These are phyloP conservation scores for Oscarella lobularis DNA, from an alignment of 37 sponge, comb jelly and placozoan genomes.

Conservation along the genomic window DNA sequence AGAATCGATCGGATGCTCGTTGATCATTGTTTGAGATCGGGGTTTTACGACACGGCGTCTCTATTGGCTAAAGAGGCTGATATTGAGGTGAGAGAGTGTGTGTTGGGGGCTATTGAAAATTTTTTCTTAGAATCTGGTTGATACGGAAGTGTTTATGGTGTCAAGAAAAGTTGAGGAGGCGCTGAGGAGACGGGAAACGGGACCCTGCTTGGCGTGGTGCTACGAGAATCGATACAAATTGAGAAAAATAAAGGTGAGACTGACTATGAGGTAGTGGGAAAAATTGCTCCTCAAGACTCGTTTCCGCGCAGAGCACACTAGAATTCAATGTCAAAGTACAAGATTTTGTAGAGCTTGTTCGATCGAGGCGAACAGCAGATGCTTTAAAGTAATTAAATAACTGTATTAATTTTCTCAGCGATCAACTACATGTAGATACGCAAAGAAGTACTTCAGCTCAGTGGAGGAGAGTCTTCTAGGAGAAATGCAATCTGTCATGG, in stretches of 20 bases:
- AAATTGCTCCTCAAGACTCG: neutral
- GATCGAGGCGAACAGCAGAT: neutral
- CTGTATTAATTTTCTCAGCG: no score
- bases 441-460: constrained; percentile 53
- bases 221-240: constrained; percentile 84
- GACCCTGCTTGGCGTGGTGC: constrained; percentile 86
- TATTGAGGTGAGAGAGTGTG: constrained; percentile 53
- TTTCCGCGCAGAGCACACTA: constrained; percentile 49
- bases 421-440: constrained; percentile 64
- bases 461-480: constrained; percentile 31
- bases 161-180: constrained; percentile 76
- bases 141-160: constrained; percentile 67
- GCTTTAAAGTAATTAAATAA: neutral
- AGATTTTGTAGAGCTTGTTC: constrained; percentile 83
- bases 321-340: constrained; percentile 80
- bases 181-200: constrained; percentile 52
- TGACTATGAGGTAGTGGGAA: neutral
- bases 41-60: constrained; percentile 65
- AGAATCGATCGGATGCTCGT: constrained; percentile 68
- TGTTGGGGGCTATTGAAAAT: no score
- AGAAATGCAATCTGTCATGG: constrained; percentile 78
- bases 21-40: constrained; percentile 76
- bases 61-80: constrained; percentile 49
- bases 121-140: constrained; percentile 55
- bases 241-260: constrained; percentile 54